Conservation (phyloP, 2,888 invertebrate genomes). For the Ceramica pisi region DNA sequence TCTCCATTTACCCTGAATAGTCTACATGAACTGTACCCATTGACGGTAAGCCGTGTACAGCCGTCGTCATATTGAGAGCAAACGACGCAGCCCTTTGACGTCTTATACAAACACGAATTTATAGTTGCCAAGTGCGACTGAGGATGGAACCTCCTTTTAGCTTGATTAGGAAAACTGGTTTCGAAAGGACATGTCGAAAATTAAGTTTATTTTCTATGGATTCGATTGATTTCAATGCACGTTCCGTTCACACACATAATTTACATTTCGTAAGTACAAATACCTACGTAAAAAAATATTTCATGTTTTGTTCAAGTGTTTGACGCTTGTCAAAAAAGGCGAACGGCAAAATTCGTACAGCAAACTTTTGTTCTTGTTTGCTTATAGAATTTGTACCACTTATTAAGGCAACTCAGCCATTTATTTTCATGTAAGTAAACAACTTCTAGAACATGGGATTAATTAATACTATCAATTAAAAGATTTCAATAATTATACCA, state of each 20-base stretch:
- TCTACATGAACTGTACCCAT: slow-evolving; percentile 7
- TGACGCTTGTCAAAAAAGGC: too few relatives aligned
- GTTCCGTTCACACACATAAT: too few relatives aligned
- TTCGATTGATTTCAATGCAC: not conserved
- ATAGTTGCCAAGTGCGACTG: slow-evolving; percentile 12
- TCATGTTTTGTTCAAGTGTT: too few relatives aligned
- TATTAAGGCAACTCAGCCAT: too few relatives aligned
- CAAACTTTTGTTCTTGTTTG: too few relatives aligned
- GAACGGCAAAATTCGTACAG: too few relatives aligned
- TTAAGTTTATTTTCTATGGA: not conserved
- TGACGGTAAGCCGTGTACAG: slow-evolving; percentile 12
- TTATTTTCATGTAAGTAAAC: too few relatives aligned
- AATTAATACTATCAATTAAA: too few relatives aligned
- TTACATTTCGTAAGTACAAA: not conserved
- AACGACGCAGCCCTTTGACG: slow-evolving; percentile 37
- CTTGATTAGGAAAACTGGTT: slow-evolving; percentile 1
- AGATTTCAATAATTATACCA: too few relatives aligned
- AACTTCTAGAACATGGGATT: too few relatives aligned
- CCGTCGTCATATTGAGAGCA: slow-evolving; percentile 15
- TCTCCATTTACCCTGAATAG: slow-evolving; percentile 2
- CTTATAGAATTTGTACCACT: too few relatives aligned
- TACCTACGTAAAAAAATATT: too few relatives aligned
- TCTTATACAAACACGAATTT: slow-evolving; percentile 34
- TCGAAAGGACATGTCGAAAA: not conserved
- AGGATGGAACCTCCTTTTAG: slow-evolving; percentile 3